Conservation (phyloP, 2,113 vertebrate species). For the Propithecus coquereli region DNA sequence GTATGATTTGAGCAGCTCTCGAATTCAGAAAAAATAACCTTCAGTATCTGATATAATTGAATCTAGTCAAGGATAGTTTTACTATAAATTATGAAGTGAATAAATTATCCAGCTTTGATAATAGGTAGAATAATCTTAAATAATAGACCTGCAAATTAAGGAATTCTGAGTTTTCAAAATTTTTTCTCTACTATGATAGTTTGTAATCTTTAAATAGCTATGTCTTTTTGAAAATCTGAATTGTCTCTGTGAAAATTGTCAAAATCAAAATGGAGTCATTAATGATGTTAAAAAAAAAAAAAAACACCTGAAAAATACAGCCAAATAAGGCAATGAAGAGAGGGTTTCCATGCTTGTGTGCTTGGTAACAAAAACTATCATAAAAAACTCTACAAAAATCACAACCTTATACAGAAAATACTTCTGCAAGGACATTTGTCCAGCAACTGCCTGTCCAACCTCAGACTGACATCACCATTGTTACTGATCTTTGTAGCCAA, state of each 20-base stretch:
- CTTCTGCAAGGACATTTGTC: background rate
- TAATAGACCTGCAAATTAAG: background rate
- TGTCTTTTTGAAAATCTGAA: background rate
- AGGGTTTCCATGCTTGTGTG: background rate
- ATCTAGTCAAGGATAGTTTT: background rate
- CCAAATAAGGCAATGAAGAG: background rate
- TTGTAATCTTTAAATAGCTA: background rate
- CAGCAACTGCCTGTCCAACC: background rate
- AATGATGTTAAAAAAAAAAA: background rate
- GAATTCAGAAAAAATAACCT: background rate
- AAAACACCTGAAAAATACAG: background rate
- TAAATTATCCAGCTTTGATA: background rate
- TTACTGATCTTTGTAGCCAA: background rate
- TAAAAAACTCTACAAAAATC: background rate
- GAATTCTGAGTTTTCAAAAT: background rate
- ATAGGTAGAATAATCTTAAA: background rate
- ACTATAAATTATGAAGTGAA: background rate
- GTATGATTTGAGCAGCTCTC: background rate
- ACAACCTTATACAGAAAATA: background rate
- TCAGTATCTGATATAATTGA: background rate
- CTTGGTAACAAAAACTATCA: background rate
- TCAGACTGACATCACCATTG: background rate
- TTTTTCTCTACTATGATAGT: rapidly evolving
- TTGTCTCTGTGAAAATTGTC: background rate
- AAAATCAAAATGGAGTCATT: background rate